Base-by-base conservation (phyloP, 1,140 invertebrate genomes). In the Drosophila nebulosa region DNA sequence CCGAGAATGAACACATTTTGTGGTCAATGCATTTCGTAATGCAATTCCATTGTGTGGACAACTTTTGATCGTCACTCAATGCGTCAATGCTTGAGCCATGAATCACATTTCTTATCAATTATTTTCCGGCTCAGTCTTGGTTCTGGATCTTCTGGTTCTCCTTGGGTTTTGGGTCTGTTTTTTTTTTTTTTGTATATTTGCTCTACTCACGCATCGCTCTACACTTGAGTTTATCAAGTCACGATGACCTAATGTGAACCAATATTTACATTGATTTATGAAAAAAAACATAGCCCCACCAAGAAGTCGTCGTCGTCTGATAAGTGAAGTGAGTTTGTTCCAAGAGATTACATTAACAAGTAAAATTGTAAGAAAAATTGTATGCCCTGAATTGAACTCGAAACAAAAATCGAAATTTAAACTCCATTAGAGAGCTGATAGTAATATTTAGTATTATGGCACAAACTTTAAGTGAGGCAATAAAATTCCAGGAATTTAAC, bases 241-340 rank as follows among this genome's bases (percentile, higher is more conserved):
- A 16, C 64, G 80, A 53, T 85, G 81, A 85, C 81, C 81, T 75
- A 86, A 86, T 86, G 80, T 39, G 22, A 36, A 64, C 64, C 32
- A 86, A 85, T 85, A 85, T 86, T 85, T 86, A 62, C 61, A 50
- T 62, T 69, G 65, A 65, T 76, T 79, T 63, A 55, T 59, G 57
- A 51, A 51, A 24, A 55, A 14, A 14, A 21, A n/a, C n/a, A n/a
- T n/a, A n/a, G n/a, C n/a, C n/a, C n/a, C 14, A 21, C 22, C 18
- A 36, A 59, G n/a, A n/a, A n/a, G n/a, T n/a, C n/a, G n/a, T n/a
- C n/a, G 35, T 18, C n/a, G 50, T 22, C 53, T 69, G 78, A 80
- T 81, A 81, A 78, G 65, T 32, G 9, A 81, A 78, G 65, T 32
- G 9, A 10, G 30, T 32, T 32, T 3, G 30, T 51, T n/a, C 36